phyloP scores from a whole-genome alignment of 2,888 invertebrate genomes.

The Leptinotarsa rubiginosa region DNA sequence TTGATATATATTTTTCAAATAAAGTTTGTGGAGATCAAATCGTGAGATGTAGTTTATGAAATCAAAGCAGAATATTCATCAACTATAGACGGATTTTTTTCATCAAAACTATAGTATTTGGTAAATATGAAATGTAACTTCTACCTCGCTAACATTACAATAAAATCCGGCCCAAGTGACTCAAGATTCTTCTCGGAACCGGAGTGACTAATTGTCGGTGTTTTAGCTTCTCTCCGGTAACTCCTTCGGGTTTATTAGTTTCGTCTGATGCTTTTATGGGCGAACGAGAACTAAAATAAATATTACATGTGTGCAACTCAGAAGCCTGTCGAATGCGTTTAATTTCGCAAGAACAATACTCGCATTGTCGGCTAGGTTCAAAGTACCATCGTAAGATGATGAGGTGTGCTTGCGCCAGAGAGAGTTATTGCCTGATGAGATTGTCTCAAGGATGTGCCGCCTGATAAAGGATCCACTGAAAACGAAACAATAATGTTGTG shows the following conservation, averaged over 20 bases:
- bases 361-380: constrained; percentile 35
- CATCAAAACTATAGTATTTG: too few species aligned
- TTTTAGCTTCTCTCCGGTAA: constrained; percentile 25
- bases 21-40: too few species aligned
- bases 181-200: background rate
- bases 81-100: too few species aligned
- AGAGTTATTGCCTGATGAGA: constrained; percentile 38
- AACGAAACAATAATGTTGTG: too few species aligned
- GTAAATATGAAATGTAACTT: too few species aligned
- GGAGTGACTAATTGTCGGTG: constrained; percentile 4
- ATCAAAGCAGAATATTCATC: too few species aligned
- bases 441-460: constrained; percentile 8
- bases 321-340: constrained; percentile 48
- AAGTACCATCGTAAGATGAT: constrained; percentile 43
- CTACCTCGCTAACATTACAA: too few species aligned
- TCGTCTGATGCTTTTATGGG: constrained; percentile 37
- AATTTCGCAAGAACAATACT: constrained; percentile 45
- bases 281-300: constrained; percentile 34
- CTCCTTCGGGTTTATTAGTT: constrained; percentile 37
- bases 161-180: background rate
- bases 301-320: constrained; percentile 38
- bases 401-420: constrained; percentile 42
- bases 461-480: background rate
- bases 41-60: too few species aligned
- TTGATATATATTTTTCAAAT: too few species aligned